phyloP scores from a whole-genome alignment of 2,797 vertebrate species.

The Cercopithecus hamlyni region DNA sequence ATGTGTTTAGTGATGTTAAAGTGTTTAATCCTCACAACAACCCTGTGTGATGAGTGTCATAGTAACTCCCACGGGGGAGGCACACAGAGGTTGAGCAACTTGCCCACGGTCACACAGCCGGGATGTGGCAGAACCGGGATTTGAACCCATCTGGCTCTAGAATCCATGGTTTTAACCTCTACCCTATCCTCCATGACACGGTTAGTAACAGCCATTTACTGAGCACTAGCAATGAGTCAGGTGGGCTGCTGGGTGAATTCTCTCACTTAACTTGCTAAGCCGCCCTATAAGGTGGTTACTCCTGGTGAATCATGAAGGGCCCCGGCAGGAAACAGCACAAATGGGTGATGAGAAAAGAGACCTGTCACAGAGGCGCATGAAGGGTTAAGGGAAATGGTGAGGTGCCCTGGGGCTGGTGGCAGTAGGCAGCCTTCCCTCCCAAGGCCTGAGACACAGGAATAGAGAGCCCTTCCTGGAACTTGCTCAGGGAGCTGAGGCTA shows the following conservation, averaged over 20 bases:
- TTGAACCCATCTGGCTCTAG: neutral
- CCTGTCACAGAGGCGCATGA: rapidly evolving
- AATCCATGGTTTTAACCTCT: neutral
- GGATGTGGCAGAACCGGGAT: too few relatives aligned
- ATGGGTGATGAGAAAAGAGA: neutral
- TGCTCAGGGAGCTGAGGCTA: neutral
- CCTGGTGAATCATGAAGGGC: too few relatives aligned
- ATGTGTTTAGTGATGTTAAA: rapidly evolving
- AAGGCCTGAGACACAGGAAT: neutral
- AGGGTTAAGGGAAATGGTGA: too few relatives aligned
- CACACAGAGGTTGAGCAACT: neutral
- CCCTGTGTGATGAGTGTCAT: neutral
- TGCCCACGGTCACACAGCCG: neutral
- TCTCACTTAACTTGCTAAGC: neutral
- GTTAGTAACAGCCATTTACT: neutral
- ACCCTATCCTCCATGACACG: rapidly evolving
- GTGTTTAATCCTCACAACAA: neutral
- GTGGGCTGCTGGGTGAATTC: rapidly evolving
- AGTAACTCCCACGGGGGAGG: neutral
- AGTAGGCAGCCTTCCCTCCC: neutral
- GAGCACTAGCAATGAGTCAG: neutral
- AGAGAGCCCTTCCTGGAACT: neutral
- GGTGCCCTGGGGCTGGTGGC: neutral
- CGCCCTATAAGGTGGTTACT: neutral
- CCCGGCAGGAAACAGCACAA: neutral